Evolutionary conservation across 2,113 vertebrate genomes (phyloP).

Genomic region (Triplophysa dalaica): DNA sequence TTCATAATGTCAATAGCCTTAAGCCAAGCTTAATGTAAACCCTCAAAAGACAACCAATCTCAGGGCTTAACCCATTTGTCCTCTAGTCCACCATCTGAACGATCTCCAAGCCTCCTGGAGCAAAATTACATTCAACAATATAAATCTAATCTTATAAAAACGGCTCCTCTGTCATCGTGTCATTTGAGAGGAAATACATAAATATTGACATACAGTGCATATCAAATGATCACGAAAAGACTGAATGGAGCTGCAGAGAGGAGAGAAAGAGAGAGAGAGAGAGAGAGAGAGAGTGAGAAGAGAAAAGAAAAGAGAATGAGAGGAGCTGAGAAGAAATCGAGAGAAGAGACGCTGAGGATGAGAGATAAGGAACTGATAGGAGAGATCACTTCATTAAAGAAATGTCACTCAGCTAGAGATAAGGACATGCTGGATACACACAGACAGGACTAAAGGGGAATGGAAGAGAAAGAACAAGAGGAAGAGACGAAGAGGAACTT

Average conservation of each 20-base stretch:
- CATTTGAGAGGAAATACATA: too few relatives aligned
- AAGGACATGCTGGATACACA: conserved; percentile 40
- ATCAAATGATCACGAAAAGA: too few relatives aligned
- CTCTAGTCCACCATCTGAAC: conserved; percentile 49
- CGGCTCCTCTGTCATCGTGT: too few relatives aligned
- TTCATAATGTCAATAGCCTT: background rate
- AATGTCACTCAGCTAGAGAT: conserved; percentile 66
- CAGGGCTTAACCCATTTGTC: conserved; percentile 62
- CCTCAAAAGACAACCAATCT: conserved; percentile 20
- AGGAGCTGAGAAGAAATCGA: too few relatives aligned
- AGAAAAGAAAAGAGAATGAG: too few relatives aligned
- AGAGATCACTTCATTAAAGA: conserved; percentile 62
- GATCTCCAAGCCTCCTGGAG: conserved; percentile 9
- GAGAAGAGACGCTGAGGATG: background rate
- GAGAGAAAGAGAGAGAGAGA: too few relatives aligned
- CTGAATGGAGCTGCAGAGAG: too few relatives aligned
- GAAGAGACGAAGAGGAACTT: conserved; percentile 7
- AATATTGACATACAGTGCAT: too few relatives aligned
- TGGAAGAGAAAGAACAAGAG: background rate
- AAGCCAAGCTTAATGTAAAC: conserved; percentile 27
- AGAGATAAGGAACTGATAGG: conserved; percentile 32
- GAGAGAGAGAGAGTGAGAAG: too few relatives aligned
- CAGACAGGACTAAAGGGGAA: conserved; percentile 19
- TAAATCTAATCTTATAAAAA: too few relatives aligned
- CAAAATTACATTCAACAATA: background rate